Evolutionary conservation across 2,113 vertebrate species (phyloP), one percentile per base, ranked within the genome.

Genomic region (Erpornis zantholeuca): DNA sequence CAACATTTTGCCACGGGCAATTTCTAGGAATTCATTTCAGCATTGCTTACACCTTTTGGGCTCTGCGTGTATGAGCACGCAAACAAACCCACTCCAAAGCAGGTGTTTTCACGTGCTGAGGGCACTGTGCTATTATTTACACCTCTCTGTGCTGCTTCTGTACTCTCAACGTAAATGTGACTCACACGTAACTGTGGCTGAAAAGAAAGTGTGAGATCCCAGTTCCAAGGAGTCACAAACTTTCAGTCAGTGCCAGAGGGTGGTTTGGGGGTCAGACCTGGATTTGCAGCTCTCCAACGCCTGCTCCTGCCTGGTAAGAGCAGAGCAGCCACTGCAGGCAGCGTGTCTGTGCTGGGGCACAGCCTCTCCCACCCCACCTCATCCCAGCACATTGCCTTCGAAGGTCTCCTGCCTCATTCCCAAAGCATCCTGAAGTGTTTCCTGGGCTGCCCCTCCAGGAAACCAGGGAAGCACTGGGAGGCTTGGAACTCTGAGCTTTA

Each of bases 11-110:
- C 92, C 82, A 45, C 0, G 2, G 95, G 79, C 28, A 33, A 35
- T 84, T 86, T 88, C 79, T 82, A 94, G 88, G 96, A 81, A 92
- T 93, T 92, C 68, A 75, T 94, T 90, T 96, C 72, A 81, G 52
- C 52, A 6, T 21, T 65, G 33, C 72, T 94, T 80, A n/a, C 42
- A 54, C 78, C 82, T 94, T 90, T 50, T 81, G 71, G 82, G 82
- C 68, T 92, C 69, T 5, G 5, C 10, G 7, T 85, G 83, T 75
- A 33, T 15, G 56, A 66, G 36, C 14, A 17, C 44, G 49, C 9
- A 73, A 81, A 91, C 59, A 79, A 94, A 29, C 59, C 22, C 1
- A 5, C 52, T 77, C 59, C 60, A 31, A 73, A 90, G 78, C 35
- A 88, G 76, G 88, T 86, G 69, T 88, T 95, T 94, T 73, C 82